Evolutionary conservation across 2,888 invertebrate species (phyloP).

Genomic region (Andrena dorsata): DNA sequence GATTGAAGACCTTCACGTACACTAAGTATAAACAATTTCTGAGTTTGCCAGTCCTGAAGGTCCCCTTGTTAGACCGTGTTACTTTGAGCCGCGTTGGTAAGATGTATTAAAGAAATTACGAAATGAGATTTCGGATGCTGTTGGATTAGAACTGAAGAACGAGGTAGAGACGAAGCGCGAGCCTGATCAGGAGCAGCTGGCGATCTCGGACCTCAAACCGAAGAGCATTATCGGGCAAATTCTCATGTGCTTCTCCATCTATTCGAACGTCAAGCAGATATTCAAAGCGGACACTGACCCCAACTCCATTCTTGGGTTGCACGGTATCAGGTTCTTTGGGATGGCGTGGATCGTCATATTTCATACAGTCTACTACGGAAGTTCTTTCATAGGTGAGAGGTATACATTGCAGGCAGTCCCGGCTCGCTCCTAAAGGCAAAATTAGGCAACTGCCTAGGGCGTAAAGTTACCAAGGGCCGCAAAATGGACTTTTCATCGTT

Average conservation of each 20-base stretch:
- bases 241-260: constrained; percentile 85
- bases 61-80: no score
- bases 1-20: no score
- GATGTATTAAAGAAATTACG: no score
- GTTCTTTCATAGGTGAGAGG: constrained; percentile 79
- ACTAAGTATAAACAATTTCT: no score
- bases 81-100: no score
- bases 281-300: constrained; percentile 81
- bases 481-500: no score
- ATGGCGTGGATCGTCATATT: constrained; percentile 87
- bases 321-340: constrained; percentile 86
- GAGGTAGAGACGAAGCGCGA: constrained; percentile 58
- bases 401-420: no score
- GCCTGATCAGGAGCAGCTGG: constrained; percentile 62
- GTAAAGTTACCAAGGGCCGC: no score
- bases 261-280: constrained; percentile 85
- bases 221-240: constrained; percentile 72
- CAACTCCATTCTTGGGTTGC: constrained; percentile 84
- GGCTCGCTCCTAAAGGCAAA: no score
- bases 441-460: no score
- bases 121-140: not conserved
- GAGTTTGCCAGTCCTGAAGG: no score
- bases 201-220: constrained; percentile 50
- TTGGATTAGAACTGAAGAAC: constrained; percentile 17
- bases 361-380: constrained; percentile 85